Conservation (phyloP, 2,888 invertebrate genomes). For the Dichetophora obliterata region DNA sequence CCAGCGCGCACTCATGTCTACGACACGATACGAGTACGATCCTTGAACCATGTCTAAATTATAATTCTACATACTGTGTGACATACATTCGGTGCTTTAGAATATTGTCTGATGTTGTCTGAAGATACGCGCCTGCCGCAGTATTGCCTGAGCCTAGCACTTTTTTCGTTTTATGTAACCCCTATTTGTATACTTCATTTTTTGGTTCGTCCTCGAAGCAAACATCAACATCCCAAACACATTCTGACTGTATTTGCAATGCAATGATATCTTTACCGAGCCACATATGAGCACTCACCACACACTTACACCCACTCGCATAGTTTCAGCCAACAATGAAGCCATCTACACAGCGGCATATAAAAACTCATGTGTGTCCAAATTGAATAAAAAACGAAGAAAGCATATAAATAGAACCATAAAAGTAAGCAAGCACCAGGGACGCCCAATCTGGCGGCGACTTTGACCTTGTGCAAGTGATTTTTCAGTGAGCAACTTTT, state of each 20-base stretch:
- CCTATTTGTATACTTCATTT: neutral
- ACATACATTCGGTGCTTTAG: neutral
- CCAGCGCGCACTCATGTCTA: neutral
- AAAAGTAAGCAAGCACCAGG: neutral
- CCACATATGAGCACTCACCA: too few relatives aligned
- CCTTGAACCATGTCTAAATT: conserved; percentile 15
- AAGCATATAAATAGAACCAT: conserved; percentile 1
- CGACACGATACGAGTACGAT: neutral
- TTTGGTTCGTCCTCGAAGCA: neutral
- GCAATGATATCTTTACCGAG: too few relatives aligned
- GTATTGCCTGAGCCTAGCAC: neutral
- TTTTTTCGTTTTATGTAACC: neutral
- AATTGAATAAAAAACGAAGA: neutral
- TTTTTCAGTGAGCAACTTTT: neutral
- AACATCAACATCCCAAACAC: neutral
- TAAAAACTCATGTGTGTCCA: conserved; percentile 14
- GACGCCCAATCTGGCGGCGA: neutral
- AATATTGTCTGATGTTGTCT: neutral
- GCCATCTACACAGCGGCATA: neutral
- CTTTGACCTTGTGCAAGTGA: conserved; percentile 24
- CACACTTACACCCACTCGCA: neutral
- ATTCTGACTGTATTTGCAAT: neutral
- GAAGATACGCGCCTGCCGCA: neutral
- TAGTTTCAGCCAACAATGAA: conserved; percentile 1
- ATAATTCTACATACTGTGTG: neutral